Base-by-base conservation (phyloP, 2,888 invertebrate genomes). In the Napeogenes inachia region DNA sequence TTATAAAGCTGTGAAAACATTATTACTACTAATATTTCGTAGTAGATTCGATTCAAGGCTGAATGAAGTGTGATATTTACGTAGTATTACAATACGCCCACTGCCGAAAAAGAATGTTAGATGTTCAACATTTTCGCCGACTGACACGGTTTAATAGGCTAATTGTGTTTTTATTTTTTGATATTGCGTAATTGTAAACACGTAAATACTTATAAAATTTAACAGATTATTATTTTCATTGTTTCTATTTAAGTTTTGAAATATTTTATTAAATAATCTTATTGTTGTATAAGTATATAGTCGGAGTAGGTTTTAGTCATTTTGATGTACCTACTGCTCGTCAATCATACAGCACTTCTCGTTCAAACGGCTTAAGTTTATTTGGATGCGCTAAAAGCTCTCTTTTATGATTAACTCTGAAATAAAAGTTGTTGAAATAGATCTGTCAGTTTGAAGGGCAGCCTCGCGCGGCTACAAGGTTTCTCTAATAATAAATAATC, bases 401-500 rank as follows among this genome's bases (percentile, higher is more conserved):
- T 6, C 8, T 3, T 38, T 47, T 47, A 47, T 57, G 30, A 58
- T 45, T 62, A 62, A 63, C 13, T 63, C 59, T 21, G 21, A 21
- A 21, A 21, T 21, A 59, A 65, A 58, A 62, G 10, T 50, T 58
- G 56, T 61, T 54, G 47, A 47, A 67, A 68, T 68, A 68, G 64
- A 67, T n/a, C 63, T 68, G 65, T 63, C 67, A 62, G 54, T 56
- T 32, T n/a, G 59, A 65, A 63, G 68, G 64, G 68, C 67, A 63
- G 50, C 63, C 63, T 66, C 66, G 63, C 32, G 13, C 13, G 53
- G 38, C 21, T 57, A 58, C 73, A 74, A 77, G 77, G 75, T 70
- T 59, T 45, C 13, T 59, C 65, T 68, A 67, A 65, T 64, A 70
- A 71, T 72, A 69, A 63, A 59, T 32, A 50, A 30, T 30, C 6